Base-by-base conservation (phyloP, 2,113 vertebrate genomes). In the Chlorocebus sabaeus region DNA sequence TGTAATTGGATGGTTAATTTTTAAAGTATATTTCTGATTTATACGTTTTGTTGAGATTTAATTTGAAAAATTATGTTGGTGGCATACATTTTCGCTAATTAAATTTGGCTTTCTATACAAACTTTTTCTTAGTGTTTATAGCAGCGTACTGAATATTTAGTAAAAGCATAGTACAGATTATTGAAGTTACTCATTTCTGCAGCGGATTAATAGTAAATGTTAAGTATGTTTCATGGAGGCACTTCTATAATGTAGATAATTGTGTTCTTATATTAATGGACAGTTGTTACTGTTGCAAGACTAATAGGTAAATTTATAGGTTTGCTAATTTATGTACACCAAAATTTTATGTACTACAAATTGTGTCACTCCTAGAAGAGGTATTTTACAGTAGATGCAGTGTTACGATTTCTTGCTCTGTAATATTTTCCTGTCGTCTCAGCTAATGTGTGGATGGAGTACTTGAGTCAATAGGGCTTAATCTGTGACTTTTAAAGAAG, bases 21-120 rank as follows among this genome's bases (percentile, higher is more conserved):
- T 96, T 80, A 85, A 96, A 93, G 48, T 76, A 10, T 85, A 61
- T 81, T 92, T 97, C 43, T 88, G 40, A 97, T 83, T 94, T 6
- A 14, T 61, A 13, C 90, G 22, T 93, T 96, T 70, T 81, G 55
- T 43, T 93, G 43, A 93, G 81, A 30, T 52, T 76, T 85, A 79
- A 23, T 81, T 90, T 86, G 86, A 95, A 81, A 70, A 27, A 59
- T 55, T 81, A 10, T 81, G 7, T 96, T 25, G 40, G 18, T 55
- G 27, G 8, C 84, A 61, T 93, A 57, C 68, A 32, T 50, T 93
- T 93, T 90, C 13, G 72, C 59, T 95, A 73, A 89, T 55, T 90
- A 87, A 93, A 86, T 86, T 86, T 68, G 50, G 57, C 38, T 83
- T 82, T 94, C 57, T 75, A 4, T 86, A 90, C 55, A 94, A 32